Conservation (phyloP, 37 sponge, comb jelly and placozoan species). For the Mnemiopsis leidyi region DNA sequence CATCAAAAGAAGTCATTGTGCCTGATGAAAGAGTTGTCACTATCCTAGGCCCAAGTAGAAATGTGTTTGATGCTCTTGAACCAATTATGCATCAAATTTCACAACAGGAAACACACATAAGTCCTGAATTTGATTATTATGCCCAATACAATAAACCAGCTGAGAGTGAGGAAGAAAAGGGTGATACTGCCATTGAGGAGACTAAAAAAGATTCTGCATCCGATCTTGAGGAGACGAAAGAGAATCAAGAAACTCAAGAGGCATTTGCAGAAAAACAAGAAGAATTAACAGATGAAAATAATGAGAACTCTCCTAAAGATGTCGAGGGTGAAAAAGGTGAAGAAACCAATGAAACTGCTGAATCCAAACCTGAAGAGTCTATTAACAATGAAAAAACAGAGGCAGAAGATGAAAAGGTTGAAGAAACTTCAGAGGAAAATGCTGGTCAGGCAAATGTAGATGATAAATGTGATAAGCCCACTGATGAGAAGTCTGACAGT, state of each 20-base stretch:
- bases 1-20: neutral
- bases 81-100: neutral
- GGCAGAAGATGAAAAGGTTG: too few species aligned
- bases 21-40: conserved; percentile 2
- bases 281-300: neutral
- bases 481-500: too few species aligned
- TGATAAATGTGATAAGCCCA: too few species aligned
- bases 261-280: too few species aligned
- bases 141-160: too few species aligned
- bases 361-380: neutral
- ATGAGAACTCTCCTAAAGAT: neutral
- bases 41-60: neutral
- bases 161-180: too few species aligned
- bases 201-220: too few species aligned
- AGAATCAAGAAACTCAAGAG: too few species aligned
- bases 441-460: too few species aligned
- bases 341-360: neutral
- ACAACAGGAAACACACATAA: neutral
- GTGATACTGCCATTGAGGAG: too few species aligned
- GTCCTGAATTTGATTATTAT: neutral
- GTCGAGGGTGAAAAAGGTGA: neutral
- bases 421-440: too few species aligned
- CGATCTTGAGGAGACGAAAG: too few species aligned
- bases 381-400: neutral
- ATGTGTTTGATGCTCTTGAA: conserved; percentile 17